Base-by-base conservation (phyloP, 2,888 invertebrate genomes). In the Calameuta pallipes region DNA sequence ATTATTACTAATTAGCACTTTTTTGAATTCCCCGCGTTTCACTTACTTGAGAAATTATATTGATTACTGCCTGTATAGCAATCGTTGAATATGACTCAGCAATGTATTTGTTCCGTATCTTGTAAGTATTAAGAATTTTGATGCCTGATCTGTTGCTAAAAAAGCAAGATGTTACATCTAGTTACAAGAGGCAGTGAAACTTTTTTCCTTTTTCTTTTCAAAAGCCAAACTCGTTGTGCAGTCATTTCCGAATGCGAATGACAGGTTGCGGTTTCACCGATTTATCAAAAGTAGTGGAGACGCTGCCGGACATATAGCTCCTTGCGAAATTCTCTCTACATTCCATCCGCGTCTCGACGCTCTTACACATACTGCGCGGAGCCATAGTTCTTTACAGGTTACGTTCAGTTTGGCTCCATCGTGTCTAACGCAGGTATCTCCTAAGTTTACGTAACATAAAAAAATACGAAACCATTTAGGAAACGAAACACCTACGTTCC, bases 281-380 rank as follows among this genome's bases (percentile, higher is more conserved):
- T 71, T 33, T 71, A 12, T 71, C 31, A 71, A 71, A 71, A 33
- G 31, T 71, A 71, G 31, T 71, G 71, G 71, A 71, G 71, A 71
- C 71, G 71, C 23, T 12, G 33, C 34, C 15, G 71, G 31, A 71
- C 33, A 1, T 31, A 23, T 34, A 4, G 33, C 34, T 34, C 33
- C 71, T 71, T 71, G 71, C 71, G 71, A 71, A 71, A 71, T 71
- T 71, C 15, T 6, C 71, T 71, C 33, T 34, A 71, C 71, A 71
- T 71, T 71, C 71, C 71, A 33, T 71, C 23, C 56, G 56, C 23
- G 23, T 23, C 6, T 33, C 33, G 34, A 71, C 31, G 31, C 71
- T 31, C 71, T 71, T 34, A 23, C 56, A 56, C 9, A 56, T 9
- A 56, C 0, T 23, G 56, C 2, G 56, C 6, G 9, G 56, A 23